Conservation (phyloP, 1,140 invertebrate genomes). For the Lucilia sericata region DNA sequence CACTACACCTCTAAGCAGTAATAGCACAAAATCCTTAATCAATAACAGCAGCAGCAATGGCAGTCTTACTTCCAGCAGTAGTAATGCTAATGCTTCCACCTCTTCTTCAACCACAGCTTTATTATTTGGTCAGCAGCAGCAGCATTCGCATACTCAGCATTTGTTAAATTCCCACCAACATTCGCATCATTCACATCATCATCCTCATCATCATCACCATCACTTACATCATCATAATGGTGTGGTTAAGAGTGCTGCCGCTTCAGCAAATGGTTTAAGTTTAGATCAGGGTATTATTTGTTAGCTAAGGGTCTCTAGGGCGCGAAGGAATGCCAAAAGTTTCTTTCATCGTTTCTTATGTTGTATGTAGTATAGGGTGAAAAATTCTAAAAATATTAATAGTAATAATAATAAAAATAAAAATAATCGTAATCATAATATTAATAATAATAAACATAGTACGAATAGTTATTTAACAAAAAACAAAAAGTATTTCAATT, state of each 20-base stretch:
- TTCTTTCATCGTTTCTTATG: slow-evolving; percentile 67
- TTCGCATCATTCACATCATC: slow-evolving; percentile 53
- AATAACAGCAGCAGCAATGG: slow-evolving; percentile 1
- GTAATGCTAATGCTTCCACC: neutral
- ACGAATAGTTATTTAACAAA: slow-evolving; percentile 29
- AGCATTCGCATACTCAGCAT: slow-evolving; percentile 31
- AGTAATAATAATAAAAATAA: neutral
- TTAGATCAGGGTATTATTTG: slow-evolving; percentile 67
- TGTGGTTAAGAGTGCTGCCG: slow-evolving; percentile 58
- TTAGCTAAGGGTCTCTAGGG: slow-evolving; percentile 67
- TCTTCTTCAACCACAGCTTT: neutral
- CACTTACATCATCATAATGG: slow-evolving; percentile 62
- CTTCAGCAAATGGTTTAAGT: slow-evolving; percentile 62
- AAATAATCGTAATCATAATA: neutral
- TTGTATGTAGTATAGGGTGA: slow-evolving; percentile 64
- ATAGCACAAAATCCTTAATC: slow-evolving; percentile 31
- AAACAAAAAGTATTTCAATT: slow-evolving; percentile 36
- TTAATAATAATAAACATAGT: slow-evolving; percentile 17
- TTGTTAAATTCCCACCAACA: slow-evolving; percentile 39
- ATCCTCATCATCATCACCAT: slow-evolving; percentile 57
- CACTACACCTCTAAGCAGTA: neutral
- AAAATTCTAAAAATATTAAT: neutral
- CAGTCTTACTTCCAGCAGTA: neutral
- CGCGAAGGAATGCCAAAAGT: slow-evolving; percentile 67
- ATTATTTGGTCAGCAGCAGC: slow-evolving; percentile 41